Percentiles rank a stretch among this genome's conserved stretches.
Conservation (phyloP, 2,888 invertebrate species). For the Apoda limacodes region DNA sequence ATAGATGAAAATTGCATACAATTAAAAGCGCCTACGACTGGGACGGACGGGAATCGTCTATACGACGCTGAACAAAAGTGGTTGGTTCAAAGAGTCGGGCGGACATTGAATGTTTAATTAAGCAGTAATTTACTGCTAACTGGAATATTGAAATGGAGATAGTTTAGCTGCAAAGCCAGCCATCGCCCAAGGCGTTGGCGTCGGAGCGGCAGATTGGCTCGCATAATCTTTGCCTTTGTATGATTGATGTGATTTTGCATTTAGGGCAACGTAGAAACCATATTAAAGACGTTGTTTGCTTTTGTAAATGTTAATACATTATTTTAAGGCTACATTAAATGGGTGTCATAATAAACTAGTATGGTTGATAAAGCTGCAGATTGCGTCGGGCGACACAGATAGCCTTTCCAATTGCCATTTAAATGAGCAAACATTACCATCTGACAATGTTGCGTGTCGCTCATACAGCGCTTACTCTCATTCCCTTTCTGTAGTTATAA, state of each 20-base stretch:
- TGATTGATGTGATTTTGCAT: constrained; percentile 30
- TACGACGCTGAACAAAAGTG: constrained; percentile 25
- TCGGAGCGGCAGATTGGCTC: constrained; percentile 20
- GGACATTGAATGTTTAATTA: constrained; percentile 48
- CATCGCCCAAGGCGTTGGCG: constrained; percentile 25
- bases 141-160: constrained; percentile 33
- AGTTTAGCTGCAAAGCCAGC: constrained; percentile 22
- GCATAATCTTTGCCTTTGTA: constrained; percentile 27
- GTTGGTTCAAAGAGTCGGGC: constrained; percentile 17
- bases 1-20: constrained; percentile 35
- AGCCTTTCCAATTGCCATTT: no score
- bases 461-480: no score
- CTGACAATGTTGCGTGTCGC: no score
- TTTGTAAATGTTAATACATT: no score
- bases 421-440: no score
- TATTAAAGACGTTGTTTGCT: no score
- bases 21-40: constrained; percentile 24
- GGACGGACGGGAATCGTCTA: constrained; percentile 20
- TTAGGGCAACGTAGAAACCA: no score
- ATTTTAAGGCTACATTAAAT: no score
- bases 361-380: no score
- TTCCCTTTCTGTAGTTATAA: no score
- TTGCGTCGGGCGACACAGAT: no score
- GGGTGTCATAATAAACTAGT: no score
- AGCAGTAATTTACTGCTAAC: constrained; percentile 39